A percentile compares a stretch with the other conserved stretches of the same genome.
These are phyloP conservation scores for Caloenas nicobarica DNA, from an alignment of 2,113 vertebrate genomes.

Conservation along the genomic window DNA sequence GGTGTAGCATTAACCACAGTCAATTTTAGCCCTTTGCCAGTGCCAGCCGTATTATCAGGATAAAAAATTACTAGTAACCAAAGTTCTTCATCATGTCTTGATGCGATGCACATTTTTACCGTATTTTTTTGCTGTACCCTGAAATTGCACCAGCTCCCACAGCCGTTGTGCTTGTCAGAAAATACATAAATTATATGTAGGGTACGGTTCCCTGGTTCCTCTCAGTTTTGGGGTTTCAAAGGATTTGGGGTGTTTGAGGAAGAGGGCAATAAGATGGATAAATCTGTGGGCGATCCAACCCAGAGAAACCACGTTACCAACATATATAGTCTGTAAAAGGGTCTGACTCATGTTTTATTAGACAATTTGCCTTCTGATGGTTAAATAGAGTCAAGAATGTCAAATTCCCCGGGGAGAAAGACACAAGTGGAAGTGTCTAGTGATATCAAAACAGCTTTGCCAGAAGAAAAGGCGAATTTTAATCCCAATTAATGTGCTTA, in stretches of 20 bases:
- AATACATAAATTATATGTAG: fast-evolving
- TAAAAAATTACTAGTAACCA: no score
- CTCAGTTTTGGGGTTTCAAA: not conserved
- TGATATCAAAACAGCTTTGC: not conserved
- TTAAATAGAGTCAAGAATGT: not conserved
- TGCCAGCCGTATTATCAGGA: not conserved
- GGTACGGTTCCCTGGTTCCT: not conserved
- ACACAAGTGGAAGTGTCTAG: not conserved
- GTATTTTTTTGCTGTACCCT: not conserved
- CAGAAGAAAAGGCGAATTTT: not conserved
- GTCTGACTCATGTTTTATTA: not conserved
- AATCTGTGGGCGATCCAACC: no score
- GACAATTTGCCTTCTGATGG: not conserved
- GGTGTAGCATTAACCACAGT: not conserved
- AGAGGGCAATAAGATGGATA: not conserved
- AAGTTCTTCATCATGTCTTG: not conserved
- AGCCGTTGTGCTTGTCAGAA: not conserved
- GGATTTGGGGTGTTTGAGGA: not conserved
- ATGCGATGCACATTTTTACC: not conserved
- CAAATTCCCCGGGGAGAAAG: not conserved
- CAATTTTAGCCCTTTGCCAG: not conserved
- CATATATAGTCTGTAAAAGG: not conserved
- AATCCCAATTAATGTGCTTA: not conserved
- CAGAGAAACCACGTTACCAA: not conserved
- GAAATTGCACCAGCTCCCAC: not conserved